phyloP scores from a whole-genome alignment of 30 jellyfish, hydroid and myxozoan genomes.

The Haliclystus octoradiatus region DNA sequence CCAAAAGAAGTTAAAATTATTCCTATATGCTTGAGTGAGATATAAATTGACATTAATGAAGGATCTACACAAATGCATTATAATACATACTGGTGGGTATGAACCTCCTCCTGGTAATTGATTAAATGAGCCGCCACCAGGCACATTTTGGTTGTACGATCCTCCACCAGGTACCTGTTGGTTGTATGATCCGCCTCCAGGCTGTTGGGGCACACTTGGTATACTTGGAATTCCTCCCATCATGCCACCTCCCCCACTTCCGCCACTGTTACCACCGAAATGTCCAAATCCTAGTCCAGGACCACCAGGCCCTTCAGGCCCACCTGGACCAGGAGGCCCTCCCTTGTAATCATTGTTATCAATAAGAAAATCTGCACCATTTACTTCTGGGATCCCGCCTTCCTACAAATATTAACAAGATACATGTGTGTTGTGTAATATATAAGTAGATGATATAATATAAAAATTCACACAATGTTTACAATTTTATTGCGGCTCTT shows the following conservation, averaged over 20 bases:
- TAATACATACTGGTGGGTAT: neutral
- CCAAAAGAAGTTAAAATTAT: too few species aligned
- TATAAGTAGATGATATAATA: too few species aligned
- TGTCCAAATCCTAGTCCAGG: slow-evolving; percentile 36
- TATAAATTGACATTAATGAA: too few species aligned
- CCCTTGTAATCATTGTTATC: neutral
- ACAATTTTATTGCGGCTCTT: too few species aligned
- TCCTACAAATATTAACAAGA: too few species aligned
- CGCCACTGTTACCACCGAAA: slow-evolving; percentile 39
- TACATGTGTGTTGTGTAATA: too few species aligned
- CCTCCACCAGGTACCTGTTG: neutral
- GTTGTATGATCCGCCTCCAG: neutral
- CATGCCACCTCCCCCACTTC: slow-evolving; percentile 31
- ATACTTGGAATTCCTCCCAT: slow-evolving; percentile 1
- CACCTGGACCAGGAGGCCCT: too few species aligned
- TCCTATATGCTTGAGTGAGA: too few species aligned
- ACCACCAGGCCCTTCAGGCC: too few species aligned
- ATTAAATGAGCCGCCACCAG: neutral
- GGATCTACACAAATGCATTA: too few species aligned
- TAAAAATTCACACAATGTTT: too few species aligned
- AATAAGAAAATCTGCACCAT: neutral
- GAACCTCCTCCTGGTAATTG: neutral
- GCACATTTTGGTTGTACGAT: too few species aligned
- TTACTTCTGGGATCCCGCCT: neutral
- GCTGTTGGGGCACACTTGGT: neutral